phyloP scores from a whole-genome alignment of 2,113 vertebrate species.

The Petaurus breviceps region DNA sequence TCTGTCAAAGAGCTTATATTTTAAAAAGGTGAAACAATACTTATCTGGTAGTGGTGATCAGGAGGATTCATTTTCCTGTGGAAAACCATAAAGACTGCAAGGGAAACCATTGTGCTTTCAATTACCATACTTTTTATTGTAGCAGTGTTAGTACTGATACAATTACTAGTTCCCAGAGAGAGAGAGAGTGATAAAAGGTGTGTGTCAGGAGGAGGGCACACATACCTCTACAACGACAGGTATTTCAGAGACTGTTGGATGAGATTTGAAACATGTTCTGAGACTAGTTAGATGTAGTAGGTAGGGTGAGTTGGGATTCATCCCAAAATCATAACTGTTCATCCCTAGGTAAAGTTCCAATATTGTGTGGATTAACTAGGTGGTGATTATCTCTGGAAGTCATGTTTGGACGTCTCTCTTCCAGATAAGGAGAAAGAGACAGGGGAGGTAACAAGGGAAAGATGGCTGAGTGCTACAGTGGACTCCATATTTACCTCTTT shows the following conservation, averaged over 20 bases:
- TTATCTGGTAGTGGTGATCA: neutral
- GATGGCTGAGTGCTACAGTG: neutral
- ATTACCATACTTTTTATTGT: neutral
- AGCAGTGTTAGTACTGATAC: neutral
- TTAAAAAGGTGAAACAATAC: neutral
- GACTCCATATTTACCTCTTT: neutral
- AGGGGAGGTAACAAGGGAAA: neutral
- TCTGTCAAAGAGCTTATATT: neutral
- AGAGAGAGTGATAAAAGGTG: neutral
- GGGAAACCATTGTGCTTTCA: neutral
- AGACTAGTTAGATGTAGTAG: neutral
- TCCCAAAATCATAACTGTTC: neutral
- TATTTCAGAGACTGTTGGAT: neutral
- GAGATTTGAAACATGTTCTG: neutral
- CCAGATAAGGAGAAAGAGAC: neutral
- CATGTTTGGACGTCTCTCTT: neutral
- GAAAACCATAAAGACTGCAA: neutral
- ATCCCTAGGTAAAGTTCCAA: neutral
- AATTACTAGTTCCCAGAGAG: neutral
- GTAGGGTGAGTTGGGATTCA: neutral
- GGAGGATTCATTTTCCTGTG: neutral
- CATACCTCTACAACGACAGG: neutral
- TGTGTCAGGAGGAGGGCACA: neutral
- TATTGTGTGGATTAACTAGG: neutral
- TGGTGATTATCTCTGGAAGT: neutral